Evolutionary conservation across 2,797 vertebrate genomes (phyloP), one percentile per base, ranked within the genome.

Genomic region (Sphenopsis melanotis): DNA sequence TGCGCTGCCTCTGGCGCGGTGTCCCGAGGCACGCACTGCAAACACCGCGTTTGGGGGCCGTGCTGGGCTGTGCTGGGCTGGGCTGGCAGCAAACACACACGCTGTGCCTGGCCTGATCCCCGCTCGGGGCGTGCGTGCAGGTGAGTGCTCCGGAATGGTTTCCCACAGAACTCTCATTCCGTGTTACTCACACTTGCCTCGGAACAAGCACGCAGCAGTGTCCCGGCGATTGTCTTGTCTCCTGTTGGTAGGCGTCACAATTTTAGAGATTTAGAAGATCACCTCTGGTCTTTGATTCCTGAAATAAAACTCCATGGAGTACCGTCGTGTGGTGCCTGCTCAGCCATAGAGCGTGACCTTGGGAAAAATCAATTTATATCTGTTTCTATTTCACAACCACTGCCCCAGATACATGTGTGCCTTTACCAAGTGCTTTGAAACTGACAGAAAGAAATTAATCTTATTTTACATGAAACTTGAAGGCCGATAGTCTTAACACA

Each of bases 71-170:
- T 0, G 41, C 63, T 24, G 39, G 1, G 50, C 60, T 15, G 30
- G 1, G 47, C 61, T 30, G 68, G 23, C 55, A 12, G 70, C 70
- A 36, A 30, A 42, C 50, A 20, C 69, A 1, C 36, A 0, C 5
- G 7, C 20, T 29, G 5, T 6, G 49, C 55, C 34, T 3, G 64
- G 21, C 9, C 1, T 8, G 18, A 4, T 4, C 24, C 15, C 10
- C 2, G 2, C n/a, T 8, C 3, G 11, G 12, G 64, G 1, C 2
- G 5, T 12, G 22, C 9, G 0, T 2, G 5, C 36, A 16, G 52
- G 64, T n/a, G 89, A 42, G 72, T 0, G 53, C 47, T 44, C 55
- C 1, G 2, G 3, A 41, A 12, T 2, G n/a, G 27, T 24, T 75
- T 69, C 36, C 69, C 59, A 2, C 10, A 3, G 50, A 59, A 6